Percentiles rank a stretch among this genome's conserved stretches.
Conservation (phyloP, 1,140 invertebrate genomes). For the Macrobrachium rosenbergii region DNA sequence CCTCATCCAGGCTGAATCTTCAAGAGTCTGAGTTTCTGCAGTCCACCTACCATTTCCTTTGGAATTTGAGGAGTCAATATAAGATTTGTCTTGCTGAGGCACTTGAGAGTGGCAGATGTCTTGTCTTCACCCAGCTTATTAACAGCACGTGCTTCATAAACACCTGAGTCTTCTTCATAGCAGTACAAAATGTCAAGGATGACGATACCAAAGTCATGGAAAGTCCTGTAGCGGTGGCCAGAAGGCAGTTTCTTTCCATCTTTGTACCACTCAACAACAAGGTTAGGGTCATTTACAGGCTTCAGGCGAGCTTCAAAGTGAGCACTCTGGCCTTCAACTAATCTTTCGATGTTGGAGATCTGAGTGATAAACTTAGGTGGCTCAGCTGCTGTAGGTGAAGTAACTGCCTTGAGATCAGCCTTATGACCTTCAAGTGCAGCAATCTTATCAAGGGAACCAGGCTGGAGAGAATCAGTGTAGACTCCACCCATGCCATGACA, state of each 20-base stretch:
- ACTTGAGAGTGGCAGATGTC: constrained; percentile 88
- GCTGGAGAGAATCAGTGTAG: constrained; percentile 93
- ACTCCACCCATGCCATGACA: constrained; percentile 90
- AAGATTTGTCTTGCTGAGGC: constrained; percentile 89
- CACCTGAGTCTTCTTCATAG: constrained; percentile 96
- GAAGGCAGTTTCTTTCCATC: constrained; percentile 92
- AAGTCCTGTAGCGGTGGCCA: constrained; percentile 94
- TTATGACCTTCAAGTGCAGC: constrained; percentile 81
- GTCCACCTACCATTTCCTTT: constrained; percentile 90
- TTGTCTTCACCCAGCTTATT: constrained; percentile 92
- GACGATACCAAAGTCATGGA: constrained; percentile 97
- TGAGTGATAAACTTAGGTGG: constrained; percentile 93
- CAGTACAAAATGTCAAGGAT: constrained; percentile 96
- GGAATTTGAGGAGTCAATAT: constrained; percentile 96
- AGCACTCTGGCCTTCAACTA: constrained; percentile 93
- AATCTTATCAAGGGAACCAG: constrained; percentile 91
- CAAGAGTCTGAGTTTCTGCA: constrained; percentile 94
- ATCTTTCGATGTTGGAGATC: constrained; percentile 82
- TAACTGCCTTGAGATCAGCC: constrained; percentile 73
- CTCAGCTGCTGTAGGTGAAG: constrained; percentile 77
- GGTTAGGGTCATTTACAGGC: constrained; percentile 91
- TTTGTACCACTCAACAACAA: constrained; percentile 93
- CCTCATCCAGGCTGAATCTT: constrained; percentile 84
- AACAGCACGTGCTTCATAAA: constrained; percentile 91
- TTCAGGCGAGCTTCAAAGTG: constrained; percentile 92